Percentiles rank a stretch among this genome's conserved stretches.
Evolutionary conservation across 2,797 vertebrate species (phyloP).

Genomic region (Myiothlypis chrysogaster): DNA sequence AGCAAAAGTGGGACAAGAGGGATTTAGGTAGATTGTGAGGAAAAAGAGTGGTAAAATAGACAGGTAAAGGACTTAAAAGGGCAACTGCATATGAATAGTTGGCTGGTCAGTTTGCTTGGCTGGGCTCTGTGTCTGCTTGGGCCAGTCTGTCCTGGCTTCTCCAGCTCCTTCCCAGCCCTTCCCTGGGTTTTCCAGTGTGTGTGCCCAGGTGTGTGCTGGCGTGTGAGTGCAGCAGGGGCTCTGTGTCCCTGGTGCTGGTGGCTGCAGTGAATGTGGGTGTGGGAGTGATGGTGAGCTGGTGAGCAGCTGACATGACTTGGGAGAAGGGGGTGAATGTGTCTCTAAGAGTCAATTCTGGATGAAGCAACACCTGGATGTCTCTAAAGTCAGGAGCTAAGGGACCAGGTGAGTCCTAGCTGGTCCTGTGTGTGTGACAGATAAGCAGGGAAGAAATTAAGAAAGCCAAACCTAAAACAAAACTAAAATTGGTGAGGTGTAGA

Average conservation of each 20-base stretch:
- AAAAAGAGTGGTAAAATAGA: background rate
- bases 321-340: background rate
- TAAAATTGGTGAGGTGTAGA: background rate
- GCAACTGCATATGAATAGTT: background rate
- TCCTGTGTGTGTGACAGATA: background rate
- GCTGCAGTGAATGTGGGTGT: background rate
- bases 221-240: background rate
- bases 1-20: background rate
- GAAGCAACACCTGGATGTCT: background rate
- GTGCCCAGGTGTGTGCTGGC: fast-evolving
- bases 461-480: background rate
- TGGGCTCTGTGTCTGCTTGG: background rate
- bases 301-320: background rate
- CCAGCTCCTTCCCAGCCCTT: background rate
- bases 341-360: background rate
- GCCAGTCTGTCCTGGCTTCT: background rate
- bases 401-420: background rate
- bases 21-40: background rate
- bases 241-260: fast-evolving
- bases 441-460: background rate
- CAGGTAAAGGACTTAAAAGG: background rate
- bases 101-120: background rate
- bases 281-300: background rate
- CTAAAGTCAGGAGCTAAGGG: background rate
- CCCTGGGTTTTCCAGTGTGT: background rate